Percentiles rank a stretch among this genome's conserved stretches.
Conservation (phyloP, 2,888 invertebrate species). For the Ceratothoa steindachneri region DNA sequence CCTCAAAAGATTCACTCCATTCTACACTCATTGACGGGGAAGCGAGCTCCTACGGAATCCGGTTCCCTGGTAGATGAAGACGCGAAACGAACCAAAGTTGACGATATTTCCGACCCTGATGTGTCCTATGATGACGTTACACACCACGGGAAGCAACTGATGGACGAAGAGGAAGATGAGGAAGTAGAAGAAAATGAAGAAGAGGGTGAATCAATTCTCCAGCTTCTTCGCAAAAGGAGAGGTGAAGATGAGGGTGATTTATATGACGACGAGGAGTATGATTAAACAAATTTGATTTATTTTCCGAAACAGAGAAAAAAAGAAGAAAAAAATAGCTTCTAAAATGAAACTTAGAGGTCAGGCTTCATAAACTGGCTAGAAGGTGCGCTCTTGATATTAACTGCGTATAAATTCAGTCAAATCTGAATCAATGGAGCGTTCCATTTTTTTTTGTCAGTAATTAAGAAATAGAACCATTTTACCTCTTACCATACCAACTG, state of each 20-base stretch:
- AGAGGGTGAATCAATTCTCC: conserved; percentile 49
- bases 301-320: too few relatives aligned
- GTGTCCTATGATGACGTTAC: conserved; percentile 16
- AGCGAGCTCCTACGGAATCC: conserved; percentile 15
- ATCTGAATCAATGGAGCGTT: too few relatives aligned
- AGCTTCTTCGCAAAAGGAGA: conserved; percentile 49
- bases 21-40: conserved; percentile 33
- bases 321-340: too few relatives aligned
- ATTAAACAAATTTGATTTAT: too few relatives aligned
- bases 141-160: conserved; percentile 30
- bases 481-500: too few relatives aligned
- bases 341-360: too few relatives aligned
- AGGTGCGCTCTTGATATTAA: too few relatives aligned
- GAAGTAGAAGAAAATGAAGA: conserved; percentile 49
- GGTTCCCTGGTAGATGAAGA: conserved; percentile 15
- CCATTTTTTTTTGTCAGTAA: too few relatives aligned
- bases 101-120: neutral
- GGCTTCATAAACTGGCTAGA: too few relatives aligned
- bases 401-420: too few relatives aligned
- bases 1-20: conserved; percentile 33
- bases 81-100: conserved; percentile 9
- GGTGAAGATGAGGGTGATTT: conserved; percentile 49
- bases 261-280: conserved; percentile 44
- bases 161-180: conserved; percentile 48
- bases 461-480: too few relatives aligned